These are phyloP conservation scores for Sinodicranocentrus sp. DNA, from an alignment of 2,888 invertebrate genomes.

Conservation along the genomic window DNA sequence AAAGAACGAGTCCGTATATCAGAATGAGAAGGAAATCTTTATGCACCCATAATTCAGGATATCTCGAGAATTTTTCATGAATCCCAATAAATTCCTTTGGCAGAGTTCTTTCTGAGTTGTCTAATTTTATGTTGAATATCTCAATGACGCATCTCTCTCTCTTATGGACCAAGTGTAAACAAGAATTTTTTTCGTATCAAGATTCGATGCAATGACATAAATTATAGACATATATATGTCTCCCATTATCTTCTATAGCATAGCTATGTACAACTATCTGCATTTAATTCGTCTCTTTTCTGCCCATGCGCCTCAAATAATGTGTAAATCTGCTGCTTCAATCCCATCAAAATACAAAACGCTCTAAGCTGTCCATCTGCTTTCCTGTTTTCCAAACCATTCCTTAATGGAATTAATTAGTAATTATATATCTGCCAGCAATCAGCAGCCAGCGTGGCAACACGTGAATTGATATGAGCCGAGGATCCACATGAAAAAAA, in stretches of 20 bases:
- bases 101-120: background rate
- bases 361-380: background rate
- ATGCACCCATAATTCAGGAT: background rate
- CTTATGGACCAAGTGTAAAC: conserved; percentile 13
- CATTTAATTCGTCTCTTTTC: no score
- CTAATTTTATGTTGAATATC: conserved; percentile 4
- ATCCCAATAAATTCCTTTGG: background rate
- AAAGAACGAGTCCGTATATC: background rate
- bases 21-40: background rate
- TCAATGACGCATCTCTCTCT: conserved; percentile 23
- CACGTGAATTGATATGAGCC: conserved; percentile 44
- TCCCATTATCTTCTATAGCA: no score
- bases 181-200: conserved; percentile 4
- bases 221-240: no score
- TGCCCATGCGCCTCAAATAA: no score
- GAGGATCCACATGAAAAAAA: conserved; percentile 20
- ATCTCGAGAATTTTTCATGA: background rate
- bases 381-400: conserved; percentile 1
- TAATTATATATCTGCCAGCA: conserved; percentile 27
- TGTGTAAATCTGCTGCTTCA: no score
- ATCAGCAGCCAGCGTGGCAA: conserved; percentile 61
- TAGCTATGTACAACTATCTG: no score
- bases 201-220: background rate
- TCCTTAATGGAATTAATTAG: conserved; percentile 47
- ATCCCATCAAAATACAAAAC: background rate